phyloP scores from a whole-genome alignment of 2,797 vertebrate genomes.

The Lacerta bilineata region DNA sequence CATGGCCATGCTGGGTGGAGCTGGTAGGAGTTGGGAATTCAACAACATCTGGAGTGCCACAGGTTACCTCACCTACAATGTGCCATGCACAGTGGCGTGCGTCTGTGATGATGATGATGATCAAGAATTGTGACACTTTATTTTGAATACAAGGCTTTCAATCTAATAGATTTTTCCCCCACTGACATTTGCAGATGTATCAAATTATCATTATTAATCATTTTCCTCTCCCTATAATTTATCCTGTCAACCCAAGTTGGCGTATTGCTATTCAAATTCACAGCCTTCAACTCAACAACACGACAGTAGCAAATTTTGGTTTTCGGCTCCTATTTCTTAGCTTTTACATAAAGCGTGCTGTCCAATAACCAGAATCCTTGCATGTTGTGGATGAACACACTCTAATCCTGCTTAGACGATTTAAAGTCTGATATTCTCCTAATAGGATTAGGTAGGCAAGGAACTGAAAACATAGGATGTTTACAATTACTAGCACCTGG shows the following conservation, averaged over 20 bases:
- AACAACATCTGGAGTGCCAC: background rate
- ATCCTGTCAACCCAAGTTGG: constrained; percentile 50
- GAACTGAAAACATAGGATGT: constrained; percentile 77
- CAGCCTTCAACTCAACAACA: constrained; percentile 35
- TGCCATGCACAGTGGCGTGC: background rate
- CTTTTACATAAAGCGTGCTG: constrained; percentile 1
- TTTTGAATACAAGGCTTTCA: constrained; percentile 32
- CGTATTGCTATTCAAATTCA: constrained; percentile 36
- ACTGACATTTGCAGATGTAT: constrained; percentile 10
- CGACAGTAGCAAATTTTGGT: constrained; percentile 48
- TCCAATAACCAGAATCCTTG: constrained; percentile 74
- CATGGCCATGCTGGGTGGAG: background rate
- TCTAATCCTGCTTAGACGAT: constrained; percentile 85
- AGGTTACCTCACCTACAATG: background rate
- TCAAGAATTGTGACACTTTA: constrained; percentile 9
- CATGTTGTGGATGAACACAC: constrained; percentile 81
- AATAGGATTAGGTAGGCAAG: constrained; percentile 84
- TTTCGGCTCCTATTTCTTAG: constrained; percentile 31
- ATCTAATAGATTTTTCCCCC: background rate
- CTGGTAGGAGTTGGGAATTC: background rate
- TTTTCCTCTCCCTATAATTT: constrained; percentile 33
- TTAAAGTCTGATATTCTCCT: constrained; percentile 90
- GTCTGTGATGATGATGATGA: too few relatives aligned
- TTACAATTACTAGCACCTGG: constrained; percentile 75
- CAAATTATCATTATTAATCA: constrained; percentile 23